These are phyloP conservation scores for Blastobasis lacticolella DNA, from an alignment of 2,888 invertebrate genomes.

Conservation along the genomic window DNA sequence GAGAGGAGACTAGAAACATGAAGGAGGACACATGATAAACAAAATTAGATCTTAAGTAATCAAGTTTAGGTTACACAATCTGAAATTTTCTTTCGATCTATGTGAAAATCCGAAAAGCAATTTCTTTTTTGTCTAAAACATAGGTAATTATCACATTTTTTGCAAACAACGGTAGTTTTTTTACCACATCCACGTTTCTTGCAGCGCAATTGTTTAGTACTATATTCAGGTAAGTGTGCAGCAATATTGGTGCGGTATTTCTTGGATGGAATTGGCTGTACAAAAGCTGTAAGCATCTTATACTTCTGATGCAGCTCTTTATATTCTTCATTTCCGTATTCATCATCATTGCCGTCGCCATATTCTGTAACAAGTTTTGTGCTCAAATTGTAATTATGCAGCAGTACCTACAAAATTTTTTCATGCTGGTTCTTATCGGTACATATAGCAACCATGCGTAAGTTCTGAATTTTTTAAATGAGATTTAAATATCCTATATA, in stretches of 20 bases:
- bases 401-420: not conserved
- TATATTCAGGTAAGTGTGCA: conserved; percentile 1
- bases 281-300: not conserved
- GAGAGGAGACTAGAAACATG: too few species aligned
- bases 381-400: not conserved
- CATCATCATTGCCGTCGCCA: not conserved
- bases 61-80: not conserved
- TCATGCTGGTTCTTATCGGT: not conserved
- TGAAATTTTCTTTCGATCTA: not conserved
- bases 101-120: not conserved
- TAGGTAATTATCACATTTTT: not conserved
- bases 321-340: not conserved
- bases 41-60: not conserved
- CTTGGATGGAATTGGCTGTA: not conserved
- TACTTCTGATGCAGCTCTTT: not conserved
- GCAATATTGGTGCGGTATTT: not conserved
- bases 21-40: not conserved
- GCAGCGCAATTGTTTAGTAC: not conserved
- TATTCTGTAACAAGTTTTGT: not conserved
- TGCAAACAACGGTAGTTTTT: not conserved
- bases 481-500: too few species aligned
- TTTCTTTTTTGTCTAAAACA: not conserved
- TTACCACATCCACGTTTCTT: not conserved
- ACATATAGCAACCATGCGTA: conserved; percentile 3
- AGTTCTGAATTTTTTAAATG: too few species aligned